Evolutionary conservation across 2,113 vertebrate species (phyloP).

Genomic region (Atrichornis clamosus): DNA sequence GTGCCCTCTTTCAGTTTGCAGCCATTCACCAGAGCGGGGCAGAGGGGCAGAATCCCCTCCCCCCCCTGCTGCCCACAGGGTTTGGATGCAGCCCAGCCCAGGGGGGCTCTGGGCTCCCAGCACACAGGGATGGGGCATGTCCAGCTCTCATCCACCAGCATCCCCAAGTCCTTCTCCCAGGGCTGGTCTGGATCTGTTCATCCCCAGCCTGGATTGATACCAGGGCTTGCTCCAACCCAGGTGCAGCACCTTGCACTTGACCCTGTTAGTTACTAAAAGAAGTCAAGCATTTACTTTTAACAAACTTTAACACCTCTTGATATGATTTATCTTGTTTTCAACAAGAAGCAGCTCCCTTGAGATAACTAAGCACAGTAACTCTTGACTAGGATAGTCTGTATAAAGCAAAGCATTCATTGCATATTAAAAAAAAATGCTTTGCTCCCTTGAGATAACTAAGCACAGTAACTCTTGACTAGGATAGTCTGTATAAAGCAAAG

Average conservation of each 20-base stretch:
- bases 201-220: rapidly evolving
- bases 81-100: neutral
- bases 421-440: neutral
- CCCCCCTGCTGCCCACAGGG: neutral
- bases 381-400: neutral
- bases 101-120: neutral
- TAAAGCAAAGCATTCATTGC: neutral
- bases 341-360: neutral
- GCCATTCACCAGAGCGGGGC: neutral
- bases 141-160: neutral
- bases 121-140: neutral
- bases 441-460: neutral
- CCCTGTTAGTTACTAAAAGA: neutral
- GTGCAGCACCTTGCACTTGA: neutral
- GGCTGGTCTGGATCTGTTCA: neutral
- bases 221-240: rapidly evolving
- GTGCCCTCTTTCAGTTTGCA: neutral
- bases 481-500: neutral
- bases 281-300: neutral
- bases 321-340: neutral
- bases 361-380: neutral
- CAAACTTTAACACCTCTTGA: neutral
- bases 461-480: neutral
- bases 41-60: neutral
- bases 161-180: neutral